phyloP scores from a whole-genome alignment of 2,888 invertebrate species.

The Nebria salina region DNA sequence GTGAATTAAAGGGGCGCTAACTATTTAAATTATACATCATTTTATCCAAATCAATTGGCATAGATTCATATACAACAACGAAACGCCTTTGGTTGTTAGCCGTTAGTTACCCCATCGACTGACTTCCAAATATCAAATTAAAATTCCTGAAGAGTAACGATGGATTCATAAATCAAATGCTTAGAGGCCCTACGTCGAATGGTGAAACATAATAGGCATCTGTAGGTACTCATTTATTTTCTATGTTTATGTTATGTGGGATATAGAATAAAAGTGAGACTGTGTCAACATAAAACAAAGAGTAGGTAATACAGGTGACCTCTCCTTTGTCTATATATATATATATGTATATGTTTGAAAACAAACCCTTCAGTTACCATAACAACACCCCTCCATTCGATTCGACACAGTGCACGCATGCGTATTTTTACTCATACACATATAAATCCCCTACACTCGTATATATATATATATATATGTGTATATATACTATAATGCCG shows the following conservation, averaged over 20 bases:
- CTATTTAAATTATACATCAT: not conserved
- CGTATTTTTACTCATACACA: not conserved
- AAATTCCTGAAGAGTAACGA: too few relatives aligned
- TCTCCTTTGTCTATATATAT: not conserved
- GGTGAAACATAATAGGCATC: not conserved
- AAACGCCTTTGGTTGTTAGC: too few relatives aligned
- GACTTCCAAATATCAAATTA: too few relatives aligned
- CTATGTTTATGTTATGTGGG: not conserved
- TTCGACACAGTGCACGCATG: not conserved
- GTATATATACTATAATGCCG: not conserved
- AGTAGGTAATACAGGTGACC: not conserved
- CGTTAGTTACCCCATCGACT: too few relatives aligned
- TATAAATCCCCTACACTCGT: too few relatives aligned
- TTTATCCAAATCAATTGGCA: too few relatives aligned
- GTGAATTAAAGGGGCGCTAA: not conserved
- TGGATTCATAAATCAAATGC: too few relatives aligned
- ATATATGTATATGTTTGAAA: conserved; percentile 20
- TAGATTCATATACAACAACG: too few relatives aligned
- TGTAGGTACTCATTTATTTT: not conserved
- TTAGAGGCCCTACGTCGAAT: too few relatives aligned
- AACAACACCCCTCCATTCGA: conserved; percentile 9
- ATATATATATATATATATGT: too few relatives aligned
- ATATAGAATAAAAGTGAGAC: not conserved
- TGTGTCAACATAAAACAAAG: not conserved
- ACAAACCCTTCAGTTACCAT: conserved; percentile 33